A percentile compares a stretch with the other conserved stretches of the same genome.
Evolutionary conservation across 2,888 invertebrate species (phyloP).

Genomic region (Escarpia spicata): DNA sequence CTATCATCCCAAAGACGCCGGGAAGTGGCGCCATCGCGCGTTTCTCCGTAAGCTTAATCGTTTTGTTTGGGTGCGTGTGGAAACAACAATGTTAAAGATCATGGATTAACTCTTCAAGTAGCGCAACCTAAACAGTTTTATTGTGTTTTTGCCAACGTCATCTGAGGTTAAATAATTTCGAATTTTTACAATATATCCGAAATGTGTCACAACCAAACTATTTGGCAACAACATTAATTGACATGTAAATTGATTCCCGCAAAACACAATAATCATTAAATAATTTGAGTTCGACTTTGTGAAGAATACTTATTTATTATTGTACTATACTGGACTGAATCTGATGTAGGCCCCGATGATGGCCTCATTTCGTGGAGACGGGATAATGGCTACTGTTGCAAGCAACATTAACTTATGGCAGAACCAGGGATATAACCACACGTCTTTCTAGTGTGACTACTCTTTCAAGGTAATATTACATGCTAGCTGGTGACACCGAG

Average conservation of each 20-base stretch:
- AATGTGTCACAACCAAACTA: no score
- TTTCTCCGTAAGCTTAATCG: neutral
- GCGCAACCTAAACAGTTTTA: no score
- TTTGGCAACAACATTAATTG: no score
- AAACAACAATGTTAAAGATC: no score
- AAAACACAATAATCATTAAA: neutral
- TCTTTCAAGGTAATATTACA: neutral
- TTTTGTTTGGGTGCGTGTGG: no score
- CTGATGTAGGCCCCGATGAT: neutral
- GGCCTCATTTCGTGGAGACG: neutral
- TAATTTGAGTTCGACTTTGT: neutral
- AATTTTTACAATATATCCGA: neutral
- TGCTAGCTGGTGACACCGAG: neutral
- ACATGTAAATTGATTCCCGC: neutral
- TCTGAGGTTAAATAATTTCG: neutral
- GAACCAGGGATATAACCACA: slow-evolving; percentile 9
- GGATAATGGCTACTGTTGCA: neutral
- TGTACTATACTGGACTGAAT: neutral
- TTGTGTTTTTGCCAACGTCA: no score
- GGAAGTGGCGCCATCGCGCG: neutral
- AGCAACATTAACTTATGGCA: neutral
- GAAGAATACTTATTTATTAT: no score
- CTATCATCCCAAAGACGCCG: neutral
- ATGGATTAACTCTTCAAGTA: no score
- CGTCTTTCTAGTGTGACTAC: neutral